These are phyloP conservation scores for Entomobrya multifasciata DNA, from an alignment of 2,888 invertebrate genomes.

Conservation along the genomic window DNA sequence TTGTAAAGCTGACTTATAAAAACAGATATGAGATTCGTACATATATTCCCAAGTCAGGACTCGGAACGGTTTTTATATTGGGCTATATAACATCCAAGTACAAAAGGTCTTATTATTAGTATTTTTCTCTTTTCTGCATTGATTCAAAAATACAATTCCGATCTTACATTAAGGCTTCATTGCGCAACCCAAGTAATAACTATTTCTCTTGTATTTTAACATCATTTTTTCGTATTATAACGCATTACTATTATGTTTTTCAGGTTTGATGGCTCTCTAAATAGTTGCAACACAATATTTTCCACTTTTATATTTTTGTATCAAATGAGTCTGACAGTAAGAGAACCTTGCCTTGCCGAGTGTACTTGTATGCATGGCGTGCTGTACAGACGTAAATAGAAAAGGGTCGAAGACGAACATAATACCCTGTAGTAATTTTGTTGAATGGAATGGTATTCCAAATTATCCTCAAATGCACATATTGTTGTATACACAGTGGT, in stretches of 20 bases:
- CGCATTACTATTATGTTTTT: constrained; percentile 31
- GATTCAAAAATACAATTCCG: constrained; percentile 31
- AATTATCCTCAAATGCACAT: constrained; percentile 63
- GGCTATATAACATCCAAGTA: not conserved
- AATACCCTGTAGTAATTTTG: constrained; percentile 16
- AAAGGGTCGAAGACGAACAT: constrained; percentile 28
- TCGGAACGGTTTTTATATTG: too few species aligned
- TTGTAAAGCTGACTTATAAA: constrained; percentile 19
- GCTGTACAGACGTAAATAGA: not conserved
- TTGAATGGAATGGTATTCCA: constrained; percentile 65
- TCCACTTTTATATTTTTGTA: constrained; percentile 5
- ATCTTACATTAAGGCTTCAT: constrained; percentile 28
- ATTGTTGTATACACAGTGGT: constrained; percentile 71
- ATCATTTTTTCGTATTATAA: constrained; percentile 23
- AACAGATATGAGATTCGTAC: too few species aligned
- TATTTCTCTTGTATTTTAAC: constrained; percentile 45
- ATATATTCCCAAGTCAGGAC: too few species aligned
- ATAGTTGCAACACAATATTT: constrained; percentile 49
- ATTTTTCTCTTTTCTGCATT: not conserved
- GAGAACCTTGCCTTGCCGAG: not conserved
- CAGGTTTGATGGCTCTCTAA: constrained; percentile 49
- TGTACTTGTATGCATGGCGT: not conserved
- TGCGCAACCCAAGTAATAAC: constrained; percentile 38
- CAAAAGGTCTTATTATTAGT: too few species aligned
- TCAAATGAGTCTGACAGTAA: constrained; percentile 20